Evolutionary conservation across 2,888 invertebrate genomes (phyloP), one percentile per base, ranked within the genome.

Genomic region (Ditula angustiorana): DNA sequence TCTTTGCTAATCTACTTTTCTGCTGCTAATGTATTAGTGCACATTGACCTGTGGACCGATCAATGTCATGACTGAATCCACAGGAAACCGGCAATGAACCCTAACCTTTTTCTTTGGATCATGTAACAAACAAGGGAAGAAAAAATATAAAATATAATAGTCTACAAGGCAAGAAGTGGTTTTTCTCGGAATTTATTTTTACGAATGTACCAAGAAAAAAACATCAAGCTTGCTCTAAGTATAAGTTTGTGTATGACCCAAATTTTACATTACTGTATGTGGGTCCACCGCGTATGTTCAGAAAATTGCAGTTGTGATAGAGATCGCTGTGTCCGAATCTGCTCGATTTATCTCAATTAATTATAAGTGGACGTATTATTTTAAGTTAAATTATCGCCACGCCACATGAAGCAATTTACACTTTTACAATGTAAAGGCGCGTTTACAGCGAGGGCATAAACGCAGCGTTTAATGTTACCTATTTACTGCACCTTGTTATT

Each of bases 351-450:
- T 63, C 63, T 52, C 63, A 52, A 57, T 57, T 44, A 57, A 52
- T 50, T 57, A 33, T 35, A 44, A 63, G 57, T 63, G 57, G 33
- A 50, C 44, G 44, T 44, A 63, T 63, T 63, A 63, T 63, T 57
- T 56, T 52, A 58, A 50, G 50, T 26, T 58, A 63, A 63, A 57
- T 62, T 62, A 57, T 50, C 16, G 23, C 53, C 11, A 23, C 49
- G 23, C 10, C 13, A 11, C 33, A 5, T 47, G 44, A 41, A 44
- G 63, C 50, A 57, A 30, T 63, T 63, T 46, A 58, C 44, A 63
- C 44, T 44, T 57, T 41, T 44, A 57, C 33, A 57, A 41, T 21
- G 2, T 33, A 10, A 19, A 21, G 57, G 50, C 21, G 24, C 16
- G 19, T 52, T 2, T 21, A 63, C 50, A 24, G 8, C 4, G 5